Evolutionary conservation across 2,797 vertebrate species (phyloP).

Genomic region (Clarias pachynema): DNA sequence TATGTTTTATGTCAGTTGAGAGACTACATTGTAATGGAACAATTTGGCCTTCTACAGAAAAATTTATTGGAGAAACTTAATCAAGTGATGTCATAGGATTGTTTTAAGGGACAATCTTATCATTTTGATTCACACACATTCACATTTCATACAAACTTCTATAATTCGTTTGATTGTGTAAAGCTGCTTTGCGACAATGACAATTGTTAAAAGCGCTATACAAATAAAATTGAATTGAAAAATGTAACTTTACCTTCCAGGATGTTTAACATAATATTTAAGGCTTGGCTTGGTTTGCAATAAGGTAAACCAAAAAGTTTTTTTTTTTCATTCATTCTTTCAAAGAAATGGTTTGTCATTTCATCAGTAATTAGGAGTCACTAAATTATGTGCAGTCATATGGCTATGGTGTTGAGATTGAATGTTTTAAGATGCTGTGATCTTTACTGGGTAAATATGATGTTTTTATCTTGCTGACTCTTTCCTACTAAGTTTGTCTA

Average conservation of each 20-base stretch:
- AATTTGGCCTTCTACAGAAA: slow-evolving; percentile 66
- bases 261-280: slow-evolving; percentile 5
- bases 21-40: slow-evolving; percentile 71
- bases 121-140: too few relatives aligned
- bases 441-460: neutral
- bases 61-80: slow-evolving; percentile 64
- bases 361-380: neutral
- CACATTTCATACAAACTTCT: too few relatives aligned
- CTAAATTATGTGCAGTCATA: slow-evolving; percentile 12
- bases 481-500: slow-evolving; percentile 62
- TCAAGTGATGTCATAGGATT: slow-evolving; percentile 66
- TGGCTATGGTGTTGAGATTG: slow-evolving; percentile 49
- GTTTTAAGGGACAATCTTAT: neutral
- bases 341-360: neutral
- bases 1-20: slow-evolving; percentile 77
- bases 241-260: neutral
- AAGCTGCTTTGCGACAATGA: too few relatives aligned
- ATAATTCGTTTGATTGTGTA: too few relatives aligned
- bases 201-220: too few relatives aligned
- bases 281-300: neutral
- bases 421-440: neutral
- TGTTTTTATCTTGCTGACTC: slow-evolving; percentile 41
- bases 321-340: neutral
- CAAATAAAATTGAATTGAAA: too few relatives aligned
- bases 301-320: too few relatives aligned